Evolutionary conservation across 2,888 invertebrate genomes (phyloP), one percentile per base, ranked within the genome.

Genomic region (Caenorhabditis imperialis): DNA sequence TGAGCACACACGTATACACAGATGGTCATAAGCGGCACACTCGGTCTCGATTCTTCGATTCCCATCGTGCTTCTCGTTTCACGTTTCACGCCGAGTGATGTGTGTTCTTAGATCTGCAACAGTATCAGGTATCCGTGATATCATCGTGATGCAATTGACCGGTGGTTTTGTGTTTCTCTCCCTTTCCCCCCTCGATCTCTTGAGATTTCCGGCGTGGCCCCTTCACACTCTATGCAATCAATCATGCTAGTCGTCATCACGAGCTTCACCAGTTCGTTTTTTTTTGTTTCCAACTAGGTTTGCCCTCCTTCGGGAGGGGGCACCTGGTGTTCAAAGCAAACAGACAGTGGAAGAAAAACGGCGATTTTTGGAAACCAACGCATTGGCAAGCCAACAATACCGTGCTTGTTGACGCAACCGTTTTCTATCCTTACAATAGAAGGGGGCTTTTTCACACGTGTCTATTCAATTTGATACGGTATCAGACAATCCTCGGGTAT

Each of bases 61-160:
- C n/a, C n/a, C n/a, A n/a, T n/a, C n/a, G n/a, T n/a, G n/a, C n/a
- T 65, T 55, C 42, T 42, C 42, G 44, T 30, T 57, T 57, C 57
- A 57, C 67, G 57, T 57, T 51, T 67, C 51, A 42, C 35, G 48
- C 20, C 42, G 47, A 25, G 45, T 57, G 67, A 67, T 67, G 67
- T 67, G 67, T 67, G 67, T 67, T 67, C 67, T 67, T 67, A 67
- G 67, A 67, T 67, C 51, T 67, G 45, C 25, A 51, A 51, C 42
- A 55, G 67, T 67, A 48, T 67, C 67, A 38, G 37, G 67, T 67
- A 57, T 67, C 67, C 67, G 57, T 58, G 67, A 67, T 67, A 67
- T 67, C 67, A 67, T 51, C 57, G 44, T 67, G 67, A 67, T 67
- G 67, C 67, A 67, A 67, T 67, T 57, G 44, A 51, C 57, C 67